Percentiles rank a stretch among this genome's conserved stretches.
Conservation (phyloP, 1,140 invertebrate genomes). For the Drosophila kurseongensis region DNA sequence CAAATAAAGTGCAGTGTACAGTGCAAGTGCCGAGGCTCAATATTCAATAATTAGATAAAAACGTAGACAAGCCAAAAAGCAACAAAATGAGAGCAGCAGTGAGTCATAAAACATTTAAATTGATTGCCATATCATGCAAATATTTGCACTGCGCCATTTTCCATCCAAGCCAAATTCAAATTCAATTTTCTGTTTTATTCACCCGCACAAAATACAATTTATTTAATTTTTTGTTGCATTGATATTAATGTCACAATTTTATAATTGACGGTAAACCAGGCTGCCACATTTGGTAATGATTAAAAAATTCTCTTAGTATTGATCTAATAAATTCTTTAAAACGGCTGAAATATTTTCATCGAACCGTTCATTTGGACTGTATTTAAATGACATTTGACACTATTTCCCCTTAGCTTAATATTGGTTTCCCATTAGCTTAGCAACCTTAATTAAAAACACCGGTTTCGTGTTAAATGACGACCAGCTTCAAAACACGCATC, state of each 20-base stretch:
- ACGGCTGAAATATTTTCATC: neutral
- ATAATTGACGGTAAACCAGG: neutral
- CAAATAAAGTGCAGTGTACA: slow-evolving; percentile 56
- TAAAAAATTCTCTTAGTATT: neutral
- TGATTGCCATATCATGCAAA: slow-evolving; percentile 73
- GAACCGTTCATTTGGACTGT: neutral
- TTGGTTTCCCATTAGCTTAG: neutral
- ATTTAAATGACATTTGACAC: neutral
- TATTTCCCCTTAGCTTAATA: neutral
- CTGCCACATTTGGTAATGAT: neutral
- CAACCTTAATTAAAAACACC: neutral
- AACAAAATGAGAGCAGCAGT: slow-evolving; percentile 23
- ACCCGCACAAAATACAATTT: slow-evolving; percentile 9
- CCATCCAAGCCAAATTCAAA: slow-evolving; percentile 38
- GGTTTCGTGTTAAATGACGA: neutral
- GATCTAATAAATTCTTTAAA: neutral
- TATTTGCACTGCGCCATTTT: slow-evolving; percentile 56
- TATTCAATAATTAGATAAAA: slow-evolving; percentile 72
- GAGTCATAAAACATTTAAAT: slow-evolving; percentile 68
- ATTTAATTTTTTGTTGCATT: slow-evolving; percentile 29
- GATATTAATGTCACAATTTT: slow-evolving; percentile 13
- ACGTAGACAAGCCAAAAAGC: slow-evolving; percentile 38
- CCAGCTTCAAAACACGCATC: neutral
- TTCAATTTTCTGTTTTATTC: slow-evolving; percentile 19
- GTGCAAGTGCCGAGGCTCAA: slow-evolving; percentile 26